Base-by-base conservation (phyloP, 2,888 invertebrate species). In the Trileptium ribeirensis region DNA sequence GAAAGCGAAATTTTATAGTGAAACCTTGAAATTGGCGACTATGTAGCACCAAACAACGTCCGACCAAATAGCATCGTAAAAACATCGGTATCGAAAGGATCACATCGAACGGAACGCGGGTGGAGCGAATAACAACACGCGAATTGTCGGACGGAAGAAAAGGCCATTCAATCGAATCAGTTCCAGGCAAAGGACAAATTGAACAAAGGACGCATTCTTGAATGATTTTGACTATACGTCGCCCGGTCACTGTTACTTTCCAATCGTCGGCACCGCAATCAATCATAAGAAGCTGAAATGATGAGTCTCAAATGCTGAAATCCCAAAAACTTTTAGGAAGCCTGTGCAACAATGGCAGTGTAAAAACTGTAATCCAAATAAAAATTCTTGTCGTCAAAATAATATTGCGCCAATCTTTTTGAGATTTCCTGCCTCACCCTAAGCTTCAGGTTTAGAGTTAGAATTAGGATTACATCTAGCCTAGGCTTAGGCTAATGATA, bases 21-120 rank as follows among this genome's bases (percentile, higher is more conserved):
- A n/a, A n/a, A n/a, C 77, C 78, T 85, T 88, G 87, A 92, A 99
- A 99, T 87, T 99, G 92, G 92, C 97, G 97, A 91, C 97, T 97
- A 92, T 99, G 99, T 87, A 99, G 92, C 89, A 99, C 92, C 98
- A 99, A 99, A 88, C 98, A 98, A 88, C 99, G 93, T 92, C 97
- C 97, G 91, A 99, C 97, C 90, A 99, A 93, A 92, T 99, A 99
- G 88, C 98, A 94, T 89, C 99, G 93, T 90, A 98, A 93, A 92
- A 99, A 99, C 99, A 99, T 99, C 88, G 99, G 98, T 90, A 99
- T 92, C 87, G 98, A 97, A 87, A 99, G 92, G 86, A 97, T 94
- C 87, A 98, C 96, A 90, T 99, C 99, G 89, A 97, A 94, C 82
- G 97, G 96, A 87, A 97, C 96, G 91, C 92, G 91, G 91, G 78